Evolutionary conservation across 2,113 vertebrate genomes (phyloP).

Genomic region (Rhynchomys soricoides): DNA sequence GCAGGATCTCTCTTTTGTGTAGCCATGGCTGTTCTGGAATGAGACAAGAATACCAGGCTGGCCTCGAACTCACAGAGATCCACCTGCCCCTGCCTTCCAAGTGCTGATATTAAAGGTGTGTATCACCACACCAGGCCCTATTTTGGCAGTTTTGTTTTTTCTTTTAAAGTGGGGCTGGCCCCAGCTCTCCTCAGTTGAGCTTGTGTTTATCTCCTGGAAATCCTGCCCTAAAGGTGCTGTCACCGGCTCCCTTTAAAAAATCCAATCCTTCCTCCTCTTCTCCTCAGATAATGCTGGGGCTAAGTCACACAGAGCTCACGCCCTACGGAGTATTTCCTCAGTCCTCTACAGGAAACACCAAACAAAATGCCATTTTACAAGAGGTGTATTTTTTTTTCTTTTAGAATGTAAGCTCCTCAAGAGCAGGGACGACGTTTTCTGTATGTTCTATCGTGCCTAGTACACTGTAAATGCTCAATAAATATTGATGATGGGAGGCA

Average conservation of each 20-base stretch:
- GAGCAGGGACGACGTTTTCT: constrained; percentile 82
- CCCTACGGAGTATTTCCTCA: constrained; percentile 68
- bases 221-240: constrained; percentile 64
- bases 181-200: constrained; percentile 67
- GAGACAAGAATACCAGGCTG: neutral
- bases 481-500: constrained; percentile 82
- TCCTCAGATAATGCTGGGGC: constrained; percentile 67
- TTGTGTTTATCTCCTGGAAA: constrained; percentile 64
- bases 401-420: constrained; percentile 82
- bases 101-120: neutral
- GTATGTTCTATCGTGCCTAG: constrained; percentile 83
- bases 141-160: no score
- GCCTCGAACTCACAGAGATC: neutral
- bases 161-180: neutral
- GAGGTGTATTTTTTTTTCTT: constrained; percentile 72
- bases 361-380: constrained; percentile 77
- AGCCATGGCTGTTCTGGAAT: neutral
- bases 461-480: constrained; percentile 85
- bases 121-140: neutral
- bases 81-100: neutral
- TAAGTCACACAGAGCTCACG: constrained; percentile 77
- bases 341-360: constrained; percentile 79
- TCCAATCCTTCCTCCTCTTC: neutral
- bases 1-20: neutral
- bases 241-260: constrained; percentile 68